These are phyloP conservation scores for Chrysocyon brachyurus DNA, from an alignment of 2,797 vertebrate genomes.

Conservation along the genomic window DNA sequence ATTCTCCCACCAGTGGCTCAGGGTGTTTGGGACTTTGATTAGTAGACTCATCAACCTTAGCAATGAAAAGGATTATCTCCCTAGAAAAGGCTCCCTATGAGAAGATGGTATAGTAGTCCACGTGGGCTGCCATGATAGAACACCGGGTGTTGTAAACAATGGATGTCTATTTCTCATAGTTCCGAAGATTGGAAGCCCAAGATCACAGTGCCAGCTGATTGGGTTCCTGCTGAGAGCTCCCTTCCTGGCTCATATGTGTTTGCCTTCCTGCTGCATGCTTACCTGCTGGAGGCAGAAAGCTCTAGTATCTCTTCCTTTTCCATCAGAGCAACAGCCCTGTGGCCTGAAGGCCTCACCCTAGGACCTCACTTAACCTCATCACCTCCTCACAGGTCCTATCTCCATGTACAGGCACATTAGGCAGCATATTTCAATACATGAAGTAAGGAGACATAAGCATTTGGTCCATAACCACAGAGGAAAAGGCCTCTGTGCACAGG, in stretches of 20 bases:
- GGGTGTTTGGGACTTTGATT: too few relatives aligned
- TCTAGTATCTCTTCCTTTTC: too few relatives aligned
- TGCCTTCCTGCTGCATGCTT: neutral
- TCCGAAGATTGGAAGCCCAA: neutral
- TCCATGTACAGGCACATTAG: neutral
- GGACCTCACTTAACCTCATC: neutral
- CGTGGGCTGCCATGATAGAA: rapidly evolving
- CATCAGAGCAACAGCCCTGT: too few relatives aligned
- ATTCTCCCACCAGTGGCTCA: too few relatives aligned
- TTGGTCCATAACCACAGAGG: rapidly evolving
- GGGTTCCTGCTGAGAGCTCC: neutral
- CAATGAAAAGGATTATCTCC: too few relatives aligned
- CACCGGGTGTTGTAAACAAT: rapidly evolving
- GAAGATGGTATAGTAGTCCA: neutral
- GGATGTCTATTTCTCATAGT: neutral
- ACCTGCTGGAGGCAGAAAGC: neutral
- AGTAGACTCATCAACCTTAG: neutral
- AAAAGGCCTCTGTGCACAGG: neutral
- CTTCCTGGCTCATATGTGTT: neutral
- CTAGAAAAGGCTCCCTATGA: neutral
- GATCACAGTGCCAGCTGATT: too few relatives aligned
- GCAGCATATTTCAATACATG: neutral
- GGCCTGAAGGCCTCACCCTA: neutral
- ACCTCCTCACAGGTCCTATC: neutral
- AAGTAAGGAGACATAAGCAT: neutral